phyloP scores from a whole-genome alignment of 2,797 vertebrate genomes.

The Muraenolepis orangiensis region DNA sequence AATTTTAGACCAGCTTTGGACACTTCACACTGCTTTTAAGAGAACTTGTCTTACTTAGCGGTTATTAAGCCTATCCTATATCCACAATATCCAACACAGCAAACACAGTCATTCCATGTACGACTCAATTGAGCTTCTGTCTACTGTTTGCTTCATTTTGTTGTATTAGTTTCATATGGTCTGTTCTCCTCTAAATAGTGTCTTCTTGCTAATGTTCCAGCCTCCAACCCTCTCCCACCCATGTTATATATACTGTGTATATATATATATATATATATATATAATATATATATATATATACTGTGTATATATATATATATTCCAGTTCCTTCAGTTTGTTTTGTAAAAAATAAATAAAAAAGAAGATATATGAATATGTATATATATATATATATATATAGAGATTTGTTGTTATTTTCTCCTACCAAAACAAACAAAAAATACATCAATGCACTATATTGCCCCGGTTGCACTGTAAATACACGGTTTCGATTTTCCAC shows the following conservation, averaged over 20 bases:
- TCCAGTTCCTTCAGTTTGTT: too few relatives aligned
- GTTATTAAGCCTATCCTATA: too few relatives aligned
- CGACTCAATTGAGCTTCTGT: background rate
- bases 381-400: too few relatives aligned
- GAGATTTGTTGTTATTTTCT: background rate
- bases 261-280: too few relatives aligned
- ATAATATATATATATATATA: too few relatives aligned
- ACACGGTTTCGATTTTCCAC: background rate
- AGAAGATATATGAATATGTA: too few relatives aligned
- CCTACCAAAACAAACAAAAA: background rate
- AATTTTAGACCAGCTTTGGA: too few relatives aligned
- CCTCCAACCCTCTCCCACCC: background rate
- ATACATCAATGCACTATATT: background rate
- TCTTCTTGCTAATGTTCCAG: background rate
- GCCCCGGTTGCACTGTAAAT: background rate
- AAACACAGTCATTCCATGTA: background rate
- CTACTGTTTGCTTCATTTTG: background rate
- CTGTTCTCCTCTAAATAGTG: background rate
- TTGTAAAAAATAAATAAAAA: too few relatives aligned
- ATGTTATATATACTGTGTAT: background rate
- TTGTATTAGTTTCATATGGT: background rate
- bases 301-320: too few relatives aligned
- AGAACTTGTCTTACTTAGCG: too few relatives aligned
- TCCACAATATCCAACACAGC: background rate
- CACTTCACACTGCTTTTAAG: too few relatives aligned